phyloP scores from a whole-genome alignment of 2,888 invertebrate genomes.

The Ormyrus pomaceus region DNA sequence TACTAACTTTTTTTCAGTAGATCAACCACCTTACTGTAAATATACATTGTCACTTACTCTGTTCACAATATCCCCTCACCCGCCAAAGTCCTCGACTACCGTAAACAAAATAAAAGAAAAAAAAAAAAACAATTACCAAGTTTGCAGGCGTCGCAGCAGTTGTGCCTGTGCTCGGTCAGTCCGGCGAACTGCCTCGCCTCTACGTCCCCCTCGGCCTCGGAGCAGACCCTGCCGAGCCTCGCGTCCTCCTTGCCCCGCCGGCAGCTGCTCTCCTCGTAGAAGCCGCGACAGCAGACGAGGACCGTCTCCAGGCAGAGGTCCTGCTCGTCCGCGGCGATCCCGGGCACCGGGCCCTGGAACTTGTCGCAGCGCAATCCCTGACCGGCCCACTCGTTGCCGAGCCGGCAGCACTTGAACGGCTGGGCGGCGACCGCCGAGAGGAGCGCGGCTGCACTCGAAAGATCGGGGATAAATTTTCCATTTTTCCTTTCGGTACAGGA shows the following conservation, averaged over 20 bases:
- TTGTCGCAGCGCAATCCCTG: constrained; percentile 76
- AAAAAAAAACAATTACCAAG: constrained; percentile 62
- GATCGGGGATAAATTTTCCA: neutral
- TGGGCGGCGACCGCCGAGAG: constrained; percentile 11
- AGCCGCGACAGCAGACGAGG: constrained; percentile 80
- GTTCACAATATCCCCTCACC: too few relatives aligned
- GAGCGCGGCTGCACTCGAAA: neutral
- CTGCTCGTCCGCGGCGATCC: constrained; percentile 78
- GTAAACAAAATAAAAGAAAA: neutral
- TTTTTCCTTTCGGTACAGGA: neutral
- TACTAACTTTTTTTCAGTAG: too few relatives aligned
- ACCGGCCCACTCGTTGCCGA: constrained; percentile 77
- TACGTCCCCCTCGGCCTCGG: constrained; percentile 59
- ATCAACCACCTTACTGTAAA: too few relatives aligned
- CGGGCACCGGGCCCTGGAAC: constrained; percentile 77
- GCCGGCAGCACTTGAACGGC: constrained; percentile 76
- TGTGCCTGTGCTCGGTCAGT: constrained; percentile 69
- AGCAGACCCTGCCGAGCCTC: constrained; percentile 74
- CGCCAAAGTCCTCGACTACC: neutral
- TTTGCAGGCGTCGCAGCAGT: constrained; percentile 73
- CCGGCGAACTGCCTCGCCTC: constrained; percentile 52
- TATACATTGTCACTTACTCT: too few relatives aligned
- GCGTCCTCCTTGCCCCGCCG: constrained; percentile 77
- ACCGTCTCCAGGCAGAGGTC: constrained; percentile 80
- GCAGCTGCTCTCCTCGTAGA: constrained; percentile 77